Evolutionary conservation across 2,113 vertebrate species (phyloP).

Genomic region (Pogona vitticeps): DNA sequence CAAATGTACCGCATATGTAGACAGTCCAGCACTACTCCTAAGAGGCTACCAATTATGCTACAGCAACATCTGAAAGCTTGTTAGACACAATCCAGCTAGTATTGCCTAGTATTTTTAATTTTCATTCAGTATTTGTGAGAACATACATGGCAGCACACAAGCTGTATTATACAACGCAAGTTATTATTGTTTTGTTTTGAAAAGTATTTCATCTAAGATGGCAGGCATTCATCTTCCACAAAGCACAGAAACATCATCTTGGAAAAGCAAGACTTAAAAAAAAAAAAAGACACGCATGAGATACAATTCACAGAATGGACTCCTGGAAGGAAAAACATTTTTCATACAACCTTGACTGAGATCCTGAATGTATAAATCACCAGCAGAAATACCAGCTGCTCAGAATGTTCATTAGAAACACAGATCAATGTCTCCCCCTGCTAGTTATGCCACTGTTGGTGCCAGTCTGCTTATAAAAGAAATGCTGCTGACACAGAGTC

Average conservation of each 20-base stretch:
- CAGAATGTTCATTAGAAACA: conserved; percentile 70
- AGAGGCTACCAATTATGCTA: conserved; percentile 5
- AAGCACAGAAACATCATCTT: conserved; percentile 63
- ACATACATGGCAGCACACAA: conserved; percentile 1
- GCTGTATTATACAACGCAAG: conserved; percentile 8
- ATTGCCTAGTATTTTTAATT: background rate
- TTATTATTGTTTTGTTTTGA: background rate
- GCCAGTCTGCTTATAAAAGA: conserved; percentile 96
- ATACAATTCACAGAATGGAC: conserved; percentile 64
- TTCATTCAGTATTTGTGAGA: background rate
- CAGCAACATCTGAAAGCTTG: conserved; percentile 13
- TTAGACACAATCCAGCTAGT: conserved; percentile 27
- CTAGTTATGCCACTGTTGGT: conserved; percentile 87
- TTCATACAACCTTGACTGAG: conserved; percentile 67
- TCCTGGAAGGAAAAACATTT: conserved; percentile 68
- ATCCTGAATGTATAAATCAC: conserved; percentile 71
- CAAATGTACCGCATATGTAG: conserved; percentile 41
- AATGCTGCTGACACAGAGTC: conserved; percentile 94
- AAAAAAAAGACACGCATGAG: conserved; percentile 55
- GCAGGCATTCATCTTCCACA: conserved; percentile 53
- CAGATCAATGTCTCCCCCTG: conserved; percentile 42
- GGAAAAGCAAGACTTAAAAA: conserved; percentile 38
- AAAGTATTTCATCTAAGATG: conserved; percentile 43
- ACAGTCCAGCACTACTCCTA: conserved; percentile 31
- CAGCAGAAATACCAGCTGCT: conserved; percentile 78